These are phyloP conservation scores for Conus canariensis DNA, from an alignment of 2,888 invertebrate species.

Conservation along the genomic window DNA sequence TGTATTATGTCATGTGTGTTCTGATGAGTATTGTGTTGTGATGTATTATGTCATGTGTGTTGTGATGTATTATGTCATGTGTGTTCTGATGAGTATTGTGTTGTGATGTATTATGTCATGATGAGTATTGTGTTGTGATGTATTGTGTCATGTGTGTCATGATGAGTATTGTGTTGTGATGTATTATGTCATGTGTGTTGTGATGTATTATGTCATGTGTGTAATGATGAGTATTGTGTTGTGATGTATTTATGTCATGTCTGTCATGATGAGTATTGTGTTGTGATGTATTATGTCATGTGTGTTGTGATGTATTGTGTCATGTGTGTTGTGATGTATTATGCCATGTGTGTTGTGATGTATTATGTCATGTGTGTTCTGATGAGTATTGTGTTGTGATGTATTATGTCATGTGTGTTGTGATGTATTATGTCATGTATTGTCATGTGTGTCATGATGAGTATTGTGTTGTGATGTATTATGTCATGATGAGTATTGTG, in stretches of 20 bases:
- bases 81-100: no score
- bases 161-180: neutral
- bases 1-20: neutral
- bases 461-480: neutral
- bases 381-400: no score
- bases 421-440: neutral
- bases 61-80: neutral
- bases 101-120: no score
- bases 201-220: no score
- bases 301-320: neutral
- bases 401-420: no score
- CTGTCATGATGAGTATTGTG: neutral
- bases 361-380: neutral
- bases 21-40: neutral
- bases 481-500: no score
- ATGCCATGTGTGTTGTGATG: neutral
- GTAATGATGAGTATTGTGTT: no score
- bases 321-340: neutral
- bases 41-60: neutral
- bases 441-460: conserved; percentile 2
- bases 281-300: neutral
- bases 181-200: no score
- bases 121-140: no score
- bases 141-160: conserved; percentile 2
- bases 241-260: no score